phyloP scores from a whole-genome alignment of 2,797 vertebrate species.

The Sebastes jordani region DNA sequence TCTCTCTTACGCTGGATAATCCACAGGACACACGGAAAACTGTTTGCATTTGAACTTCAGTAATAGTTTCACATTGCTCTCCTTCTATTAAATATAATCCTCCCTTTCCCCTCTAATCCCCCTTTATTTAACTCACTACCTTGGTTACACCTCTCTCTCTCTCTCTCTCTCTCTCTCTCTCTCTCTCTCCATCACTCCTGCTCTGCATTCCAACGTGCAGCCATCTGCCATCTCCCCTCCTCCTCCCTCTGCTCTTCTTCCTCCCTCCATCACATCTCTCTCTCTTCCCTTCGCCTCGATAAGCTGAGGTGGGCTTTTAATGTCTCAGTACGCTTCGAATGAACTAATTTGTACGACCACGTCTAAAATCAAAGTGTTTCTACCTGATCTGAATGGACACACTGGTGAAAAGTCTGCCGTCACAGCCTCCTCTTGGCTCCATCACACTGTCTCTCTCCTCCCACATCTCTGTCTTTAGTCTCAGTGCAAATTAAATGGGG shows the following conservation, averaged over 20 bases:
- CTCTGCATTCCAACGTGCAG: constrained; percentile 25
- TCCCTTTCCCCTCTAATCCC: neutral
- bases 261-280: neutral
- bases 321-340: neutral
- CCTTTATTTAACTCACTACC: neutral
- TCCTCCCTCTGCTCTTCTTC: neutral
- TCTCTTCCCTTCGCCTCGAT: neutral
- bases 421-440: neutral
- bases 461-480: neutral
- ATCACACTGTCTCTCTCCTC: neutral
- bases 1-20: neutral
- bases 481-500: neutral
- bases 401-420: neutral
- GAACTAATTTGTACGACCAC: rapidly evolving
- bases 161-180: constrained; percentile 17
- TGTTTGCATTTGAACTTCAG: neutral
- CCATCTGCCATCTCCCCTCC: constrained; percentile 41
- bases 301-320: neutral
- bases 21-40: neutral
- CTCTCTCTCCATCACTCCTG: constrained; percentile 8
- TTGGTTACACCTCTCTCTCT: constrained; percentile 9
- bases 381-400: neutral
- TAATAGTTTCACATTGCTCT: neutral
- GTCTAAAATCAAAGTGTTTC: neutral
- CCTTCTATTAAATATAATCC: neutral